Evolutionary conservation across 2,797 vertebrate species (phyloP), one percentile per base, ranked within the genome.

Genomic region (Rhyacichthys aspro): DNA sequence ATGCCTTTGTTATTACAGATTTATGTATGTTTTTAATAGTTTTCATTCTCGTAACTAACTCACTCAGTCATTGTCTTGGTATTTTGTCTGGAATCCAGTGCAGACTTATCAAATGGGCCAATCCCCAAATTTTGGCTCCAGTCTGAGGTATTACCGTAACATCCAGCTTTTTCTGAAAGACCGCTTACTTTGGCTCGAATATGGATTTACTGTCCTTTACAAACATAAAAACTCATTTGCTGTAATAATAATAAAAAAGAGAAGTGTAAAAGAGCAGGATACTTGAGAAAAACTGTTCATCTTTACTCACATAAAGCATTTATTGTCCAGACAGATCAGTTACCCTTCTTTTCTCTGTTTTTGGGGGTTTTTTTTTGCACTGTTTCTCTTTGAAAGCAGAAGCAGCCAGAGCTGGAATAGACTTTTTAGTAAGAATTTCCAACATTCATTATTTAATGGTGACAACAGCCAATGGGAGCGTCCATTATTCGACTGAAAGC

Each of bases 141-240:
- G 67, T 60, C 76, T 52, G 32, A 70, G 48, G 72, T 72, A 82
- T 83, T 83, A 81, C 72, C 67, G 76, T 83, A 67, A 81, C 78
- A 81, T 81, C 79, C 80, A 80, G 79, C 82, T 70, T 75, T 56
- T 43, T 78, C 55, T 68, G 66, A 70, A 80, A 65, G 78, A 81
- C 81, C 77, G 81, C 78, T 83, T 82, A 72, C 72, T 74, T 78
- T 81, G 82, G 81, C 74, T 62, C 47, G 19, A 58, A 44, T 66
- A 57, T 69, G 60, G 69, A 77, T 55, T 49, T 59, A 71, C 63
- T 70, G 67, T 78, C 71, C 67, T 67, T 77, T 65, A 76, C 68
- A 71, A 77, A 69, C 72, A 71, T 72, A 62, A 77, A 68, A 78
- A 55, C 78, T 63, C 62, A 41, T 58, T 56, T 39, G 5, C 46